Base-by-base conservation (phyloP, 1,140 invertebrate genomes). In the Cryptotermes secundus region DNA sequence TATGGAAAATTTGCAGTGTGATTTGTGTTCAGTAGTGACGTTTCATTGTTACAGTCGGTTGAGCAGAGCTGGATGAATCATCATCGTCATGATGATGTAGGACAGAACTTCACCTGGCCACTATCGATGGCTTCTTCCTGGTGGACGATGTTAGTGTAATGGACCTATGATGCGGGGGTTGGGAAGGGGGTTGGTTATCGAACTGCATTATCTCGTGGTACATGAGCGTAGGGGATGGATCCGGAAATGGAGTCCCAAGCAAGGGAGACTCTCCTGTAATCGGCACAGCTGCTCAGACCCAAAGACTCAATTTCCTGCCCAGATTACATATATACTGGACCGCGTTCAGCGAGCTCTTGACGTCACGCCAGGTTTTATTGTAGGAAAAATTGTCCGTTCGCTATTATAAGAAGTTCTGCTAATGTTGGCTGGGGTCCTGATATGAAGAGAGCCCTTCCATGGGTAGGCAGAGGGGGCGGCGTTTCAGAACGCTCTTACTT, bases 171-270 rank as follows among this genome's bases (percentile, higher is more conserved):
- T 24, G 79, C 34, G 34, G 34, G 34, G 24, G 12, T 26, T n/a
- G 42, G 0, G 38, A 16, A 22, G 80, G 35, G 80, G 34, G n/a
- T 12, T 35, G 34, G 42, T 45, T 81, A 45, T 81, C 80, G 42
- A 38, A 81, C 35, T 4, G 80, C 80, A 36, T 36, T 81, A 81
- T 36, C 80, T 81, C 34, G 34, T 34, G 80, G 35, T 81, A 31
- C 34, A 81, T 26, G 80, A 81, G 35, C 22, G 34, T 26, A 31
- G 59, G n/a, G 59, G 59, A 72, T 72, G 80, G 12, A 35, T 38
- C 80, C 80, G 80, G 80, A 81, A 81, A 81, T 81, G 80, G 80
- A 81, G 80, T 81, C 80, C 45, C 80, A 35, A 9, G 80, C 35
- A 26, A 45, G 80, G 14, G 26, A 45, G 35, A 26, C 80, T 34